A percentile compares a stretch with the other conserved stretches of the same genome.
These are phyloP conservation scores for Bathynomus jamesi DNA, from an alignment of 1,140 invertebrate species.

Conservation along the genomic window DNA sequence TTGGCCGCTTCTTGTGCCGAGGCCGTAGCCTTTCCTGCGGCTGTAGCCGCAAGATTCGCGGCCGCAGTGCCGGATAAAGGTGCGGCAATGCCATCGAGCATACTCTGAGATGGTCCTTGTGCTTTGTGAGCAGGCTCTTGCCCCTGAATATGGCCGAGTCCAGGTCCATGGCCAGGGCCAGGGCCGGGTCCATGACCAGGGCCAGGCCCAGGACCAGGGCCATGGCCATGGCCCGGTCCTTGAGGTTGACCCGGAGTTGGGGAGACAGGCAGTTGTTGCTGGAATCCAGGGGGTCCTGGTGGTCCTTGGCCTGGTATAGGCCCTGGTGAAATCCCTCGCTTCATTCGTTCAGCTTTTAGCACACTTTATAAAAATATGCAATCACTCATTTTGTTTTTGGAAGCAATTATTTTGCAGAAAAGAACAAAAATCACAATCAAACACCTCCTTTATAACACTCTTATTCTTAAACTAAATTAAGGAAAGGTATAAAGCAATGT, in stretches of 20 bases:
- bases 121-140: conserved; percentile 9
- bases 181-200: background rate
- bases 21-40: conserved; percentile 29
- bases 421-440: too few species aligned
- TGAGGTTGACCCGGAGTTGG: too few species aligned
- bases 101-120: conserved; percentile 16
- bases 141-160: background rate
- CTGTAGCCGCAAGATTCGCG: background rate
- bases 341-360: conserved; percentile 14
- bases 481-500: too few species aligned
- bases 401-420: too few species aligned
- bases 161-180: background rate
- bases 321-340: background rate
- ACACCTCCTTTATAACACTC: too few species aligned
- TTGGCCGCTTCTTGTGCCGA: conserved; percentile 33
- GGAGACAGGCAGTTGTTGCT: conserved; percentile 2
- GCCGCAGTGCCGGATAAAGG: conserved; percentile 6
- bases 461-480: too few species aligned
- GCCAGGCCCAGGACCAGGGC: background rate
- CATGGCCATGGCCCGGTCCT: background rate
- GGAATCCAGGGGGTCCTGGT: background rate
- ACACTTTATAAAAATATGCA: too few species aligned
- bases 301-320: background rate
- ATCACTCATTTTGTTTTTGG: too few species aligned
- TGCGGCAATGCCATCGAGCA: conserved; percentile 17